phyloP scores from a whole-genome alignment of 2,113 vertebrate species.

The Hyaena hyaena region DNA sequence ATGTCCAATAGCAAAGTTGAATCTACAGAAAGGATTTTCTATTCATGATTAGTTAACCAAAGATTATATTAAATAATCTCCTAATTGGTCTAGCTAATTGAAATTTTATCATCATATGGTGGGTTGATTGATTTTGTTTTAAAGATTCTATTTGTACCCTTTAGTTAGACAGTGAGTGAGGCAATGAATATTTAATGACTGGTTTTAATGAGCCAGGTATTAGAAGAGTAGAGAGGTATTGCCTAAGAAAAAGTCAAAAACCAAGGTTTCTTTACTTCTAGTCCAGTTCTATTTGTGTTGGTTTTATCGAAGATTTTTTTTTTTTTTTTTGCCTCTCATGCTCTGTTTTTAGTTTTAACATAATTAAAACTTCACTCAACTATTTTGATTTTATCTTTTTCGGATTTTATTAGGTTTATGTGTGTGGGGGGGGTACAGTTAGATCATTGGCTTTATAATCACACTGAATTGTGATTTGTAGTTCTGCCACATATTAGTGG shows the following conservation, averaged over 20 bases:
- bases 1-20: neutral
- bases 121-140: conserved; percentile 28
- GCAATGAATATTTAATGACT: conserved; percentile 13
- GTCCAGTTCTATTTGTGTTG: neutral
- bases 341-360: conserved; percentile 6
- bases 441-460: neutral
- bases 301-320: neutral
- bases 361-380: neutral
- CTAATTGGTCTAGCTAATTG: conserved; percentile 16
- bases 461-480: conserved; percentile 7
- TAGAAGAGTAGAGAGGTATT: neutral
- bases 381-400: conserved; percentile 7
- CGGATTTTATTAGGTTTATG: neutral
- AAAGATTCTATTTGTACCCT: conserved; percentile 10
- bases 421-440: neutral
- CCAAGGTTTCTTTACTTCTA: neutral
- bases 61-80: neutral
- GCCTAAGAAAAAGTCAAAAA: neutral
- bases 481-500: neutral
- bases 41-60: conserved; percentile 21
- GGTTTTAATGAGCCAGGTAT: conserved; percentile 1
- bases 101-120: neutral
- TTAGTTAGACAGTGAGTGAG: neutral
- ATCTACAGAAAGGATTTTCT: neutral
- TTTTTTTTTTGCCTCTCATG: neutral